Base-by-base conservation (phyloP, 2,888 invertebrate genomes). In the Tenthredo amoena region DNA sequence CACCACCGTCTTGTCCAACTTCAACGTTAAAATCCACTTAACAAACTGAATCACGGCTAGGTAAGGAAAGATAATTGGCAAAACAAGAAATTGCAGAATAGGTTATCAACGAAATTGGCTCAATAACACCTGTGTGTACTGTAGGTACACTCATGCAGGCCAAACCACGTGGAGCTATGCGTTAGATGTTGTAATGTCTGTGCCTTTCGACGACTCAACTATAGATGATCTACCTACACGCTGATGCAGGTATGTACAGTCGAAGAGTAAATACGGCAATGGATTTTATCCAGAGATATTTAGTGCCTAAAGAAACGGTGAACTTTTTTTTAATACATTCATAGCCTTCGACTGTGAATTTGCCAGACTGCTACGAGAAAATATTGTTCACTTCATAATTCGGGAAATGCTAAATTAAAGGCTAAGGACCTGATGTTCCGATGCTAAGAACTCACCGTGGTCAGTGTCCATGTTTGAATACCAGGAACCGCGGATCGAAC, bases 381-480 rank as follows among this genome's bases (percentile, higher is more conserved):
- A 77, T 77, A 50, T 40, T 15, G 3, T 15, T 21, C 3, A 58
- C 7, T 81, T 62, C 40, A 55, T 77, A 55, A 50, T 31, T 34
- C 55, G 10, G 26, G 0, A 26, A 15, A 55, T 34, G 34, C 40
- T 81, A 40, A 21, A 81, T 81, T 15, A n/a, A 9, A 18, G 10
- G 40, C 26, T 81, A 10, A 62, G 10, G 40, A n/a, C 21, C 62
- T 9, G 10, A 34, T 37, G 37, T 37, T 62, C 21, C n/a, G 37
- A 40, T 58, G 43, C 68, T 65, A 4, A 40, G 31, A 83, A 83
- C 83, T 83, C 71, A 83, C 83, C 68, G 83, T 83, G 40, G 65
- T 68, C 68, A 68, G 83, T 83, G 31, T 83, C 83, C 83, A 83
- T 83, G 71, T 50, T 81, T 37, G 31, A 47, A 81, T 62, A 68